A percentile compares a stretch with the other conserved stretches of the same genome.
Conservation (phyloP, 2,797 vertebrate genomes). For the Rhyacichthys aspro region DNA sequence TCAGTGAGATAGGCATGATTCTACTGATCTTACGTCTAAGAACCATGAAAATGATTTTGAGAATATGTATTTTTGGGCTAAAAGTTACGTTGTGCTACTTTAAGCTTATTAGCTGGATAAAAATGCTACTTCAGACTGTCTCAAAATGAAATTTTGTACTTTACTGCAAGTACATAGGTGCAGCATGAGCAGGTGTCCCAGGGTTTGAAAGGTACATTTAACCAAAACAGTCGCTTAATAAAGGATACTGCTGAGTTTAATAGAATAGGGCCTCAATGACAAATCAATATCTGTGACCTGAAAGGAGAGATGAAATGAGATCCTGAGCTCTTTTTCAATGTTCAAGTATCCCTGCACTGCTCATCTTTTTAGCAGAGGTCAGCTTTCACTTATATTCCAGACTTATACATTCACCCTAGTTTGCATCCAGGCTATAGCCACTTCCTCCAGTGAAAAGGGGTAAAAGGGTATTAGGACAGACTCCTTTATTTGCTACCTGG, state of each 20-base stretch:
- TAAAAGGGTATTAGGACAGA: too few relatives aligned
- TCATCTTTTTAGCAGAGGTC: constrained; percentile 10
- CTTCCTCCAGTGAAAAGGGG: too few relatives aligned
- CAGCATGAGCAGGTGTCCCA: not conserved
- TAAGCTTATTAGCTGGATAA: too few relatives aligned
- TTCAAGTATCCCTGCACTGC: constrained; percentile 16
- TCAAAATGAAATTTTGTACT: too few relatives aligned
- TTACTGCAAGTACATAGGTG: not conserved
- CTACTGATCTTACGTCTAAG: too few relatives aligned
- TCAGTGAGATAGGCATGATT: too few relatives aligned
- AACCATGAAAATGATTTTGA: too few relatives aligned
- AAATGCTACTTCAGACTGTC: too few relatives aligned
- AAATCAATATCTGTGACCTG: constrained; percentile 44
- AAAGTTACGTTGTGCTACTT: too few relatives aligned
- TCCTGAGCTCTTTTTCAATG: constrained; percentile 19
- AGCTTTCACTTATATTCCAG: constrained; percentile 19
- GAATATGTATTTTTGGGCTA: too few relatives aligned
- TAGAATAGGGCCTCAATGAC: constrained; percentile 26
- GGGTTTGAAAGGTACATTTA: constrained; percentile 27
- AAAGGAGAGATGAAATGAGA: constrained; percentile 38
- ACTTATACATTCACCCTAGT: not conserved
- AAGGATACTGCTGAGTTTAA: constrained; percentile 48
- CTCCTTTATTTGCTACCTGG: too few relatives aligned
- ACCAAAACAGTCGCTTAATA: constrained; percentile 19
- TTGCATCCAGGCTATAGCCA: not conserved